phyloP scores from a whole-genome alignment of 2,888 invertebrate genomes.

The Clepsis dumicolana region DNA sequence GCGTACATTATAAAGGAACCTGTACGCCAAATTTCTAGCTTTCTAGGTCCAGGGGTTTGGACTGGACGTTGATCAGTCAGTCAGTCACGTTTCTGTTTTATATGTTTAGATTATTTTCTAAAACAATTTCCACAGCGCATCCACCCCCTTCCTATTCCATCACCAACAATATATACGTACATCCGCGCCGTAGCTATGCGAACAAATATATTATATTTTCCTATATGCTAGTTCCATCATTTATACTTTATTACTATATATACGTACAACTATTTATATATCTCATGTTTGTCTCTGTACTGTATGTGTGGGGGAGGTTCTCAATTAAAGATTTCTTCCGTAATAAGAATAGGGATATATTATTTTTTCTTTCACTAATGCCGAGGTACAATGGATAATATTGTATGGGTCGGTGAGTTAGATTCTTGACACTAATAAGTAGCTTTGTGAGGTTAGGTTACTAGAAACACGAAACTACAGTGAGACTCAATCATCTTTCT shows the following conservation, averaged over 20 bases:
- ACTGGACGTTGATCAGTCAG: too few relatives aligned
- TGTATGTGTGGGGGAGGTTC: conserved; percentile 56
- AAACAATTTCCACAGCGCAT: background rate
- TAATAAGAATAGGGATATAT: conserved; percentile 64
- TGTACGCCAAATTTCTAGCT: too few relatives aligned
- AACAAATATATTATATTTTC: conserved; percentile 85
- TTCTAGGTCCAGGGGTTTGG: too few relatives aligned
- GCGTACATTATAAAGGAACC: too few relatives aligned
- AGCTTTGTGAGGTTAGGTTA: too few relatives aligned
- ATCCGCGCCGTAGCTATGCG: conserved; percentile 78
- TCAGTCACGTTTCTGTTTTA: too few relatives aligned
- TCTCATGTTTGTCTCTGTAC: conserved; percentile 58
- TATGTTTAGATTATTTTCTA: background rate
- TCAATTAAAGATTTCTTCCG: conserved; percentile 82
- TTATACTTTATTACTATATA: conserved; percentile 86
- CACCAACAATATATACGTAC: conserved; percentile 80
- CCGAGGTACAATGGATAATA: conserved; percentile 30
- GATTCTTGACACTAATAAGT: too few relatives aligned
- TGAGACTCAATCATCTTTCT: too few relatives aligned
- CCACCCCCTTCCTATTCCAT: conserved; percentile 54
- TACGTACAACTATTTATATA: conserved; percentile 76
- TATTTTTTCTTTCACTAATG: conserved; percentile 33
- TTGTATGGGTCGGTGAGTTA: too few relatives aligned
- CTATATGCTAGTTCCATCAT: conserved; percentile 85
- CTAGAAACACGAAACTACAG: too few relatives aligned